Evolutionary conservation across 2,797 vertebrate genomes (phyloP).

Genomic region (Phataginus tricuspis): DNA sequence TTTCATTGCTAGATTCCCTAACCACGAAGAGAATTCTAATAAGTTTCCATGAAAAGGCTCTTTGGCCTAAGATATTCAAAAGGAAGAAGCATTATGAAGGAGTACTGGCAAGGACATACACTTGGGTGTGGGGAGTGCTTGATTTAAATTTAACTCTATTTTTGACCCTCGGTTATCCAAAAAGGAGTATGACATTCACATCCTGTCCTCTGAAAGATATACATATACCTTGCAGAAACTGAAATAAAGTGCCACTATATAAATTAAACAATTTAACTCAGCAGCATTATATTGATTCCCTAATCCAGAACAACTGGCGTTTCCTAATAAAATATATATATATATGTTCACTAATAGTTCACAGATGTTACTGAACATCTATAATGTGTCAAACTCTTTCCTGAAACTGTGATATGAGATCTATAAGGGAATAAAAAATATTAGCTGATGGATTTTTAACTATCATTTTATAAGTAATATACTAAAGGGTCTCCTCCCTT

Average conservation of each 20-base stretch:
- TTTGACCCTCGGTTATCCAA: neutral
- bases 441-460: neutral
- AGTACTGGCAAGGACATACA: neutral
- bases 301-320: neutral
- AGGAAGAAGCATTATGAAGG: neutral
- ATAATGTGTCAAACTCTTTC: neutral
- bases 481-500: neutral
- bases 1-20: constrained; percentile 67
- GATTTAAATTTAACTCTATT: neutral
- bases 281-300: neutral
- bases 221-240: neutral
- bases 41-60: constrained; percentile 68
- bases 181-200: neutral
- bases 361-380: neutral
- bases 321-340: neutral
- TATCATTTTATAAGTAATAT: neutral
- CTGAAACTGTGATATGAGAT: neutral
- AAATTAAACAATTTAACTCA: neutral
- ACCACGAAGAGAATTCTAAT: constrained; percentile 67
- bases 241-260: neutral
- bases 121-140: neutral
- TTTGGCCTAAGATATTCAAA: constrained; percentile 46
- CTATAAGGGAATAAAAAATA: neutral
- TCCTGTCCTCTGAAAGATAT: neutral
- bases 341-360: neutral